These are phyloP conservation scores for Ondatra zibethicus DNA, from an alignment of 2,113 vertebrate genomes.

Conservation along the genomic window DNA sequence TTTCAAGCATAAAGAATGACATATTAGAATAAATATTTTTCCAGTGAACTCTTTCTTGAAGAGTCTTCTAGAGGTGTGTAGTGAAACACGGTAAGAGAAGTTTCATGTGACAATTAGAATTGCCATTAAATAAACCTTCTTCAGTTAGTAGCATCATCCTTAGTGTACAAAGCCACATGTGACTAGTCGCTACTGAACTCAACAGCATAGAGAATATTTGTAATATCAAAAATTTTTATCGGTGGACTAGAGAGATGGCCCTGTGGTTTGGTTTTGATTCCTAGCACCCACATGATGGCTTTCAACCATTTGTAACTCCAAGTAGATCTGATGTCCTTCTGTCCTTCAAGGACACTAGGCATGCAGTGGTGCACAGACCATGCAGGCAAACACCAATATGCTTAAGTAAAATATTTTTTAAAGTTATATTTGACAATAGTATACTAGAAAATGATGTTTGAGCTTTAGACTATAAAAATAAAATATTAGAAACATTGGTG, in stretches of 20 bases:
- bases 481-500: neutral
- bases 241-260: neutral
- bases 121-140: neutral
- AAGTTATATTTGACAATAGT: neutral
- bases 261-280: neutral
- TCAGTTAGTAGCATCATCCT: neutral
- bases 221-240: neutral
- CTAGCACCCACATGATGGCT: neutral
- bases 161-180: too few relatives aligned
- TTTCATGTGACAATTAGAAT: neutral
- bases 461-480: neutral
- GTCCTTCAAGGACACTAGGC: neutral
- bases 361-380: neutral
- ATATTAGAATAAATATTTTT: neutral
- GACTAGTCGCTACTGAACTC: too few relatives aligned
- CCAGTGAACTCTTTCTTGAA: neutral
- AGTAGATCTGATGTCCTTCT: neutral
- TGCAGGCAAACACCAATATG: neutral
- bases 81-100: slow-evolving; percentile 7
- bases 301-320: neutral
- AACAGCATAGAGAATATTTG: neutral
- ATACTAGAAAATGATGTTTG: slow-evolving; percentile 33
- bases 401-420: neutral
- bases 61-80: neutral
- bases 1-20: slow-evolving; percentile 12